phyloP scores from a whole-genome alignment of 2,888 invertebrate species.

The Hydrotaea diabolus region DNA sequence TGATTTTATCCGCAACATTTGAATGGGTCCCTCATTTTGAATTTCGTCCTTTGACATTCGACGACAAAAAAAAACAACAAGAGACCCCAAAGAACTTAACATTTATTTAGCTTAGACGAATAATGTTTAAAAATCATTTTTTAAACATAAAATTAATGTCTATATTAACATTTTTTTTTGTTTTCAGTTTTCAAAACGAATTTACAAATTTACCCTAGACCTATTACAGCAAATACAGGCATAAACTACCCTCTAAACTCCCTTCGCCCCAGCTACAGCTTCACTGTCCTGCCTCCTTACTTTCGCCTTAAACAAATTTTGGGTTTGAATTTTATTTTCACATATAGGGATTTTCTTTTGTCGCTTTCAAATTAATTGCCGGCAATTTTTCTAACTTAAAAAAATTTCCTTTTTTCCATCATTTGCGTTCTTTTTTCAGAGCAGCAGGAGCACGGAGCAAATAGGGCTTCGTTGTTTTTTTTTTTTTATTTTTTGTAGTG shows the following conservation, averaged over 20 bases:
- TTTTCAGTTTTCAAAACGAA: slow-evolving; percentile 34
- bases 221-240: slow-evolving; percentile 68
- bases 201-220: slow-evolving; percentile 51
- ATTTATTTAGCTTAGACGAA: slow-evolving; percentile 53
- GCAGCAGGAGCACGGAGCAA: slow-evolving; percentile 1
- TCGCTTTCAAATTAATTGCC: slow-evolving; percentile 79
- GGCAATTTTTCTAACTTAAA: slow-evolving; percentile 79
- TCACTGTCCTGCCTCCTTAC: too few species aligned
- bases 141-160: slow-evolving; percentile 72
- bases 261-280: too few species aligned
- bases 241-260: slow-evolving; percentile 53
- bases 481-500: slow-evolving; percentile 42
- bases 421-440: slow-evolving; percentile 59
- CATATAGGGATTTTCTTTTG: slow-evolving; percentile 72
- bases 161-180: slow-evolving; percentile 70
- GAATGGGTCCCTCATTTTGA: slow-evolving; percentile 58
- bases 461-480: slow-evolving; percentile 1
- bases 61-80: neutral
- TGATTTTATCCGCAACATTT: slow-evolving; percentile 44
- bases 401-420: slow-evolving; percentile 48
- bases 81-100: slow-evolving; percentile 31
- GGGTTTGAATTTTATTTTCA: slow-evolving; percentile 48
- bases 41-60: neutral
- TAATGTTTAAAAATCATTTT: slow-evolving; percentile 67
- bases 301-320: neutral